These are phyloP conservation scores for Hydroisotoma schaefferi DNA, from an alignment of 2,888 invertebrate genomes.

Conservation along the genomic window DNA sequence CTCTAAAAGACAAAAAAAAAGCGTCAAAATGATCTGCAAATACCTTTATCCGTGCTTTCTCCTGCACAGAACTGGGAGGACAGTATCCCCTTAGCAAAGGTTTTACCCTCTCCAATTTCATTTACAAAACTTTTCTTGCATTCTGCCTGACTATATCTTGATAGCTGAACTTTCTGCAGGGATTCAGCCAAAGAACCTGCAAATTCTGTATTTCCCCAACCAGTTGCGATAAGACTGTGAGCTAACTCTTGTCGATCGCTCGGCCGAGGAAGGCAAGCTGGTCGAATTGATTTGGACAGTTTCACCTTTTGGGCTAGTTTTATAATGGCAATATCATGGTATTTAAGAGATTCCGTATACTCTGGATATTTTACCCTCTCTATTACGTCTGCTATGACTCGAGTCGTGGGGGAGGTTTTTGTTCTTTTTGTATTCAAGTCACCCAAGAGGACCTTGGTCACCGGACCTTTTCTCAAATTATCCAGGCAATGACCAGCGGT, in stretches of 20 bases:
- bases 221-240: neutral
- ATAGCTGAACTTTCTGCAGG: conserved; percentile 36
- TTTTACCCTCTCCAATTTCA: conserved; percentile 7
- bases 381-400: neutral
- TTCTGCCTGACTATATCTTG: conserved; percentile 20
- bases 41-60: conserved; percentile 12
- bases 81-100: conserved; percentile 34
- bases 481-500: conserved; percentile 11
- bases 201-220: conserved; percentile 12
- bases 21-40: neutral
- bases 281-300: neutral
- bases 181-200: conserved; percentile 18
- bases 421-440: neutral
- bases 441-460: neutral
- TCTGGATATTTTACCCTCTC: neutral
- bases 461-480: neutral
- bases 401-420: neutral
- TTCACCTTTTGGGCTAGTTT: neutral
- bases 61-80: conserved; percentile 42
- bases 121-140: conserved; percentile 25
- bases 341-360: neutral
- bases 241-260: neutral
- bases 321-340: conserved; percentile 7
- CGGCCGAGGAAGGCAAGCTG: conserved; percentile 9
- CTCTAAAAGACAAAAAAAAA: too few species aligned